Percentiles rank a stretch among this genome's conserved stretches.
Conservation (phyloP, 2,797 vertebrate genomes). For the Coluber constrictor region DNA sequence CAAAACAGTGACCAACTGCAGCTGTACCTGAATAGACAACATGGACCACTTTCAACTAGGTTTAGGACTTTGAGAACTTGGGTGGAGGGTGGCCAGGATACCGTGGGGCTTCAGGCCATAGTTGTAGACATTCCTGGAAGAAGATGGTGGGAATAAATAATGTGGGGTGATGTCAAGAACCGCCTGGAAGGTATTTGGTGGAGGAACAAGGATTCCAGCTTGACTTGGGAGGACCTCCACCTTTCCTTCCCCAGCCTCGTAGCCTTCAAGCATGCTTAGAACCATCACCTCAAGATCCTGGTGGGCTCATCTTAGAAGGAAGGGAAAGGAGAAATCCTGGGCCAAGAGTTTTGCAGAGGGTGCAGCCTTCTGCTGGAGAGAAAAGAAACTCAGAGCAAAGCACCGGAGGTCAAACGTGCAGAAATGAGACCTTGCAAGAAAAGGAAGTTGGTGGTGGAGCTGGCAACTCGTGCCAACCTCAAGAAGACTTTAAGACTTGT, state of each 20-base stretch:
- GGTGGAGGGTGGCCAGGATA: background rate
- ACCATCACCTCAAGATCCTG: background rate
- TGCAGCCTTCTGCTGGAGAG: background rate
- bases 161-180: background rate
- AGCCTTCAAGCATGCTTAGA: background rate
- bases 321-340: background rate
- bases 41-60: background rate
- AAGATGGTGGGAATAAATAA: background rate
- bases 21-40: background rate
- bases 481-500: background rate
- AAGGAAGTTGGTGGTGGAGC: background rate
- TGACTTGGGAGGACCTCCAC: background rate
- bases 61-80: background rate
- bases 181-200: background rate
- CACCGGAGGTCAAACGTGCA: background rate
- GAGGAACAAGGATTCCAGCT: background rate
- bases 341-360: background rate
- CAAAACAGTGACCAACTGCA: background rate
- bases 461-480: background rate
- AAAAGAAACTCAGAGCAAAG: background rate
- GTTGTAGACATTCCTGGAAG: background rate
- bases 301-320: background rate
- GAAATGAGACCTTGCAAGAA: background rate
- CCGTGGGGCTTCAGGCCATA: background rate
- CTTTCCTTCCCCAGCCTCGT: background rate